Conservation (phyloP, 2,113 vertebrate genomes). For the Alosa alosa region DNA sequence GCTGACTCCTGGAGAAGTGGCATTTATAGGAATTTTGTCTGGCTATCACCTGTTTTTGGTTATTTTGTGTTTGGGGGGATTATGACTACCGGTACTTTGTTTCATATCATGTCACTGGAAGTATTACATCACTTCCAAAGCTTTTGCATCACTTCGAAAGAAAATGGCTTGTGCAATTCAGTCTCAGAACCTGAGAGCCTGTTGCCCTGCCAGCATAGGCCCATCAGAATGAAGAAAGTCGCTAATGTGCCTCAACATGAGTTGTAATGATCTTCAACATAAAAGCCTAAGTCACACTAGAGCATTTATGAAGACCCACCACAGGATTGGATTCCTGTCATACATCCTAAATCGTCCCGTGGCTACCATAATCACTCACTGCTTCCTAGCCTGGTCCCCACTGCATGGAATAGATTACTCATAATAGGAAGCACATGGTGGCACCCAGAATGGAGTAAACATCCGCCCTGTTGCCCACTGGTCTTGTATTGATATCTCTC, state of each 20-base stretch:
- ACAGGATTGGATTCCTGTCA: neutral
- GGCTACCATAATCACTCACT: neutral
- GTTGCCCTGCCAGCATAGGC: neutral
- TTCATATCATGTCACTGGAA: too few relatives aligned
- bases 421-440: conserved; percentile 44
- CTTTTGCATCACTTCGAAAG: neutral
- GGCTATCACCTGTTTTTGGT: neutral
- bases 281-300: neutral
- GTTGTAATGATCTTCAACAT: neutral
- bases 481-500: neutral
- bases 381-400: neutral
- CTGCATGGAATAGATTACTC: conserved; percentile 35
- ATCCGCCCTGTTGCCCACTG: conserved; percentile 16
- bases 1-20: neutral
- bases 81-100: too few relatives aligned
- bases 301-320: neutral
- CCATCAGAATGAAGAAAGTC: neutral
- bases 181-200: neutral
- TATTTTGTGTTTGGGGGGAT: neutral
- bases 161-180: neutral
- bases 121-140: too few relatives aligned
- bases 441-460: conserved; percentile 43
- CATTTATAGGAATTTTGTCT: neutral
- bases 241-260: neutral
- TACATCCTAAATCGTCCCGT: conserved; percentile 17